Base-by-base conservation (phyloP, 1,140 invertebrate genomes). In the Penaeus indicus region DNA sequence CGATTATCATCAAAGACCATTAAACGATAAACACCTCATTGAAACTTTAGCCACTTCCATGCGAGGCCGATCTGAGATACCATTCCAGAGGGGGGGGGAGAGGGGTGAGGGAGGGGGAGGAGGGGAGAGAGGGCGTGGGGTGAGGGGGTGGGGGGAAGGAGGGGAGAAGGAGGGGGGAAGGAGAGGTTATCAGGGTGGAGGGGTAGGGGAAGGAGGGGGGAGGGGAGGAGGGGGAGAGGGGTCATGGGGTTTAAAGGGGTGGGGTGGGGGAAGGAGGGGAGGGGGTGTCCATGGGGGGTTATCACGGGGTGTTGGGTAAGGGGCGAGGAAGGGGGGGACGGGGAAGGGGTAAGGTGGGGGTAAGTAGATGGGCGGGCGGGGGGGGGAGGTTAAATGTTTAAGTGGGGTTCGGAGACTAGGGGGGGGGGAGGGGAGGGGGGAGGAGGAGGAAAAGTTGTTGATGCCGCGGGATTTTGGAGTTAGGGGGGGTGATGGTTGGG, bases 11-110 rank as follows among this genome's bases (percentile, higher is more conserved):
- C 81, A 42, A 38, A 67, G 63, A 25, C 81, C 81, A 84, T 84
- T 84, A 84, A 84, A 42, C 81, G 81, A 84, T 84, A 84, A 84
- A 84, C 81, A 84, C 81, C 81, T 84, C 81, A 84, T 84, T 84
- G 81, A 84, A 84, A 84, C 81, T 84, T 84, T 84, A 0, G 77
- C 77, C 77, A 79, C 77, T 79, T 79, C 77, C 77, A 79, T 42
- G 77, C 77, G 81, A n/a, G 16, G 60, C 11, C 22, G n/a, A 60
- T 63, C 63, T 54, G 21, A 82, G 80, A 63, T 32, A 62, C 54
- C 54, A 82, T 60, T 22, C n/a, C n/a, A 61, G 80, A 60, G 42
- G 80, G 80, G 54, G 60, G 61, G 77, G 61, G 77, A 42, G 38
- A 1, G 32, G 18, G 32, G 32, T 13, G 61, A 54, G 25, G 38